Percentiles rank a stretch among this genome's conserved stretches.
Evolutionary conservation across 1,140 invertebrate species (phyloP).

Genomic region (Hycleus phaleratus): DNA sequence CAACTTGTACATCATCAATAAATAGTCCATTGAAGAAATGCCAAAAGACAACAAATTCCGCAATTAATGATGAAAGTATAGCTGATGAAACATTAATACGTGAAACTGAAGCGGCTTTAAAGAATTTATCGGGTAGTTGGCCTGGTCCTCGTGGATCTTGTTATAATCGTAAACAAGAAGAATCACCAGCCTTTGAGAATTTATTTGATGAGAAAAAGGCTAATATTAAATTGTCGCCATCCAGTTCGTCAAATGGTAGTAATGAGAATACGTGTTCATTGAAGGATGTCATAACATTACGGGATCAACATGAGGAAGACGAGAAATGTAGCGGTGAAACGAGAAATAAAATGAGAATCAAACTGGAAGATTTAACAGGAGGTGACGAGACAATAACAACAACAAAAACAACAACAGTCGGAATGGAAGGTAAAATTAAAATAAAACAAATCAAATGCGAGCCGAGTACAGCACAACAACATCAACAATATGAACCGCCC

Average conservation of each 20-base stretch:
- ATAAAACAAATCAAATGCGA: constrained; percentile 35
- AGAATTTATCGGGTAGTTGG: constrained; percentile 76
- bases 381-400: constrained; percentile 3
- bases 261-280: constrained; percentile 48
- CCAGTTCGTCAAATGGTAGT: constrained; percentile 53
- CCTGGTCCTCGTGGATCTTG: constrained; percentile 54
- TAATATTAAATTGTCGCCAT: constrained; percentile 53
- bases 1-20: constrained; percentile 27
- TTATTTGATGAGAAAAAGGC: constrained; percentile 75
- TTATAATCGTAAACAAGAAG: constrained; percentile 60
- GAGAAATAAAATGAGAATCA: constrained; percentile 34
- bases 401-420: constrained; percentile 27
- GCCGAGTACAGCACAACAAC: constrained; percentile 41
- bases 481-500: constrained; percentile 62
- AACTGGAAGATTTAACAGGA: constrained; percentile 13
- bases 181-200: constrained; percentile 73
- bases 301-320: constrained; percentile 45
- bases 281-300: constrained; percentile 59
- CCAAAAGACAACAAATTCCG: constrained; percentile 32
- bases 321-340: constrained; percentile 35
- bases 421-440: constrained; percentile 25
- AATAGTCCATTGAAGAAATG: constrained; percentile 48
- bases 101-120: constrained; percentile 77
- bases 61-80: constrained; percentile 45
- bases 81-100: constrained; percentile 74